Base-by-base conservation (phyloP, 1,140 invertebrate genomes). In the Tribolium castaneum region DNA sequence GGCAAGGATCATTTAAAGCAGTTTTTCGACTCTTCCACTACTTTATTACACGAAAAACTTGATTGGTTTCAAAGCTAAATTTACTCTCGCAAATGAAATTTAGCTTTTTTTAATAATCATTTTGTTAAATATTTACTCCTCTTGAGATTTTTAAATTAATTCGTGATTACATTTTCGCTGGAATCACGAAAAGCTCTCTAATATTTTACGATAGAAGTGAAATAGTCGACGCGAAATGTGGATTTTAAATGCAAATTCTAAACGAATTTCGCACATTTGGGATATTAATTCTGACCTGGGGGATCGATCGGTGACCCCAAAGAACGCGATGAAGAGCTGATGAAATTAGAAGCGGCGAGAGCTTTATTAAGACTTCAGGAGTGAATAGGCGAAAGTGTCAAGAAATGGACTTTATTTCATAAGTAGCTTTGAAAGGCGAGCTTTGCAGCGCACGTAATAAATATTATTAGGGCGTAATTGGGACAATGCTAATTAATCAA, bases 261-360 rank as follows among this genome's bases (percentile, higher is more conserved):
- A 59, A 59, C 54, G 54, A 59, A 59, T 59, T 59, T 59, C 22
- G 54, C 54, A 59, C 54, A 59, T 59, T 59, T 30, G 59, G 7
- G 59, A 35, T 66, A 34, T 66, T 66, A 66, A 66, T 66, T 66
- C 59, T 13, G 30, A 66, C 30, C 59, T 66, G 10, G 59, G 22
- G 59, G 59, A 66, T 35, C 59, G 59, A 59, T 66, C 25, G 59
- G 25, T 52, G 51, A 52, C 16, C 7, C 39, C n/a, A 45, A 9
- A 45, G n/a, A 45, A 45, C 5, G 7, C 39, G 39, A 45, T 0
- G 7, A 45, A 45, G 39, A 45, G 39, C 39, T 10, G 39, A 45
- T 45, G 39, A 45, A 45, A 45, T 45, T 45, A 45, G n/a, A n/a
- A n/a, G 5, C 13, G 16, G 10, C 12, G 51, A 52, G 51, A 52